A percentile compares a stretch with the other conserved stretches of the same genome.
These are phyloP conservation scores for Lota lota DNA, from an alignment of 2,113 vertebrate species.

Conservation along the genomic window DNA sequence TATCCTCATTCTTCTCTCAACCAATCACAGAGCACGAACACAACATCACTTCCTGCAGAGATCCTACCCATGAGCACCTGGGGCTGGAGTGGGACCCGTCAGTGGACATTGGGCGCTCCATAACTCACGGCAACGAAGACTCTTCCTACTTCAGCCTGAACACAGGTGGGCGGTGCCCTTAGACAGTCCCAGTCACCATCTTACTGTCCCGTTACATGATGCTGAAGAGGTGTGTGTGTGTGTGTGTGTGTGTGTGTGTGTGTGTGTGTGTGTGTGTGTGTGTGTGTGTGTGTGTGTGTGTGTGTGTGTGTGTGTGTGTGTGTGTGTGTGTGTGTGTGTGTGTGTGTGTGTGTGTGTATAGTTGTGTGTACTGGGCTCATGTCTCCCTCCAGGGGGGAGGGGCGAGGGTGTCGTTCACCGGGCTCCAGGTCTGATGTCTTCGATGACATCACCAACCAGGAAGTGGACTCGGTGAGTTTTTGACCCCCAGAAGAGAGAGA, in stretches of 20 bases:
- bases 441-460: constrained; percentile 31
- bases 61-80: constrained; percentile 58
- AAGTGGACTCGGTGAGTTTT: constrained; percentile 44
- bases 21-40: background rate
- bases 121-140: constrained; percentile 68
- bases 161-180: constrained; percentile 47
- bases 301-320: background rate
- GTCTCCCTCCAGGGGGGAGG: constrained; percentile 3
- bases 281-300: constrained; percentile 4
- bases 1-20: background rate
- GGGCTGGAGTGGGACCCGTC: constrained; percentile 88
- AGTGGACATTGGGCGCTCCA: constrained; percentile 78
- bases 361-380: constrained; percentile 21
- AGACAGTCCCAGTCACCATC: background rate
- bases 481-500: no score
- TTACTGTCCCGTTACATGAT: background rate
- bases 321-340: background rate
- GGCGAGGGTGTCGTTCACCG: constrained; percentile 52
- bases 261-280: constrained; percentile 2
- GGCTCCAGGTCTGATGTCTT: constrained; percentile 46
- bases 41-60: constrained; percentile 4
- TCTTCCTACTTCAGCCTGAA: constrained; percentile 65
- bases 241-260: background rate
- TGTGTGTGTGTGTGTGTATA: constrained; percentile 32
- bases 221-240: background rate